phyloP scores from a whole-genome alignment of 2,888 invertebrate genomes.

The Dolichopus griseipennis region DNA sequence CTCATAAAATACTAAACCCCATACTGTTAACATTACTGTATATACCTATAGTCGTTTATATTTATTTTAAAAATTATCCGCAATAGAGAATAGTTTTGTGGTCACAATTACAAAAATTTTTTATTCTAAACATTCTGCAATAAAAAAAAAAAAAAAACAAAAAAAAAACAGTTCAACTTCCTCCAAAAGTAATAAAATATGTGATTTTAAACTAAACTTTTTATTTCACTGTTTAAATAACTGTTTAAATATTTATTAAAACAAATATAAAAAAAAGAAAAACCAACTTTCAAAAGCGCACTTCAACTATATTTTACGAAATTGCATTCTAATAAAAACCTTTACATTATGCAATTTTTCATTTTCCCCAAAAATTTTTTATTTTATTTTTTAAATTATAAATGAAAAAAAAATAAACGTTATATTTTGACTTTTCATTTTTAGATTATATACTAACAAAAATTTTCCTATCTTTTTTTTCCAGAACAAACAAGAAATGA shows the following conservation, averaged over 20 bases:
- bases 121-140: not conserved
- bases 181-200: constrained; percentile 1
- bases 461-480: constrained; percentile 7
- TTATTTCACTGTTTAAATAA: not conserved
- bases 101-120: not conserved
- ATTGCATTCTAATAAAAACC: not conserved
- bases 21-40: not conserved
- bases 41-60: not conserved
- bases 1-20: not conserved
- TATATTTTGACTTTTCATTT: no score
- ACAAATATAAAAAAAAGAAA: not conserved
- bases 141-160: not conserved
- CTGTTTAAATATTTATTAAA: not conserved
- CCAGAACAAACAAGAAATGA: constrained; percentile 26
- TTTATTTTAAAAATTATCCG: not conserved
- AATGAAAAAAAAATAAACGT: no score
- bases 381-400: no score
- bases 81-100: constrained; percentile 3
- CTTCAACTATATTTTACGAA: not conserved
- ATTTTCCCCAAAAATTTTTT: not conserved
- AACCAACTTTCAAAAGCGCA: not conserved
- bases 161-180: not conserved
- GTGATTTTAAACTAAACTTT: not conserved
- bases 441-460: no score
- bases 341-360: not conserved